These are phyloP conservation scores for Augiades crinisus DNA, from an alignment of 2,888 invertebrate genomes.

Conservation along the genomic window DNA sequence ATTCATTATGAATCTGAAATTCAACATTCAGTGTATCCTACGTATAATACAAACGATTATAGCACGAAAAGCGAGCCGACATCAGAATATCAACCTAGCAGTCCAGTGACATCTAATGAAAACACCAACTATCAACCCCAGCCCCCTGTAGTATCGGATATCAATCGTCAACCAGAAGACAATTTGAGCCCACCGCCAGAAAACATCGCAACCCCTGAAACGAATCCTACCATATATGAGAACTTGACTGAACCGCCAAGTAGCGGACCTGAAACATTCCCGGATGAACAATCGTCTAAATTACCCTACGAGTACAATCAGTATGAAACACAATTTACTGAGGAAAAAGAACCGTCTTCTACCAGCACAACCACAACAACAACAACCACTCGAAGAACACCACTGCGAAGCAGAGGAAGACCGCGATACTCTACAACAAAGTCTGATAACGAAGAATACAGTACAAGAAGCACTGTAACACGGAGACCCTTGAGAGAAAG, in stretches of 20 bases:
- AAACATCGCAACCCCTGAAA: conserved; percentile 44
- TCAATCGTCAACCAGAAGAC: conserved; percentile 26
- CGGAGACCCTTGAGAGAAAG: conserved; percentile 78
- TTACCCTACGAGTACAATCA: conserved; percentile 47
- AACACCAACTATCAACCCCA: conserved; percentile 26
- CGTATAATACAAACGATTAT: conserved; percentile 53
- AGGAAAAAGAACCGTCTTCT: conserved; percentile 44
- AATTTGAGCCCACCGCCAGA: conserved; percentile 37
- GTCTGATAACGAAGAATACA: conserved; percentile 63
- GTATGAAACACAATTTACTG: conserved; percentile 46
- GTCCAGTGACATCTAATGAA: conserved; percentile 32
- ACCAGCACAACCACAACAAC: conserved; percentile 60
- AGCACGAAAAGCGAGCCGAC: conserved; percentile 46
- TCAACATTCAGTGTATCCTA: conserved; percentile 52
- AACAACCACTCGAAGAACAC: conserved; percentile 58
- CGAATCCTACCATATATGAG: conserved; percentile 42
- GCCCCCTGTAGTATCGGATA: conserved; percentile 20
- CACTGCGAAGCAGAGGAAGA: conserved; percentile 58
- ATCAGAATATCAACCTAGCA: conserved; percentile 31
- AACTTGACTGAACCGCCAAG: conserved; percentile 43
- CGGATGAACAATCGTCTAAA: conserved; percentile 41
- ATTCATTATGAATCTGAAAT: conserved; percentile 63
- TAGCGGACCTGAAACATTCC: conserved; percentile 40
- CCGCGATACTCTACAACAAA: conserved; percentile 69
- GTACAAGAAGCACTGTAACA: conserved; percentile 60